Evolutionary conservation across 2,797 vertebrate species (phyloP).

Genomic region (Hemitrygon akajei): DNA sequence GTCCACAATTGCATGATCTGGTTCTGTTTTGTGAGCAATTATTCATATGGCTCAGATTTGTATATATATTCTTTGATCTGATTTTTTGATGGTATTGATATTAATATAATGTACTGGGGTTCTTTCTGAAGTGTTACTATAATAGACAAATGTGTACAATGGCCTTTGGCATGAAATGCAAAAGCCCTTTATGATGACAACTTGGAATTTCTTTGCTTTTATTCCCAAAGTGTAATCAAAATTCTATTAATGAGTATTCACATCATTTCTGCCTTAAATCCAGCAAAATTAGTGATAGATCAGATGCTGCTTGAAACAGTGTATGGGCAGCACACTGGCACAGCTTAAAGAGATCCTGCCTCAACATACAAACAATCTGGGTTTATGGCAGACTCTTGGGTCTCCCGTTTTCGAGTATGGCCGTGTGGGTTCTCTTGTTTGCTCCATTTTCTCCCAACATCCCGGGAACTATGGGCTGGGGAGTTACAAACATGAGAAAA

Average conservation of each 20-base stretch:
- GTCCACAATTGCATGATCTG: neutral
- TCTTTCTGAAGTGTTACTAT: neutral
- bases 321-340: no score
- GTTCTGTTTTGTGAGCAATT: neutral
- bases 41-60: slow-evolving; percentile 6
- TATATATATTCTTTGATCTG: neutral
- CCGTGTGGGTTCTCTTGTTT: no score
- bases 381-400: no score
- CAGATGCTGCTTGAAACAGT: neutral
- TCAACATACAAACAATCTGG: no score
- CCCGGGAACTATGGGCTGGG: no score
- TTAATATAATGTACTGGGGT: neutral
- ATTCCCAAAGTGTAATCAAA: neutral
- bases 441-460: no score
- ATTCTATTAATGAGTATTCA: neutral
- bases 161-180: no score
- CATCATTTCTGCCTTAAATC: neutral
- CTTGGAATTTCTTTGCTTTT: neutral
- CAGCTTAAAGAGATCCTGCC: neutral
- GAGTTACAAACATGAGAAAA: no score
- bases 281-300: neutral
- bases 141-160: neutral
- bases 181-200: neutral
- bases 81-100: neutral
- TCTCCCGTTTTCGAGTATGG: no score